phyloP scores from a whole-genome alignment of 37 sponge, comb jelly and placozoan genomes.

The Petrosia ficiformis region DNA sequence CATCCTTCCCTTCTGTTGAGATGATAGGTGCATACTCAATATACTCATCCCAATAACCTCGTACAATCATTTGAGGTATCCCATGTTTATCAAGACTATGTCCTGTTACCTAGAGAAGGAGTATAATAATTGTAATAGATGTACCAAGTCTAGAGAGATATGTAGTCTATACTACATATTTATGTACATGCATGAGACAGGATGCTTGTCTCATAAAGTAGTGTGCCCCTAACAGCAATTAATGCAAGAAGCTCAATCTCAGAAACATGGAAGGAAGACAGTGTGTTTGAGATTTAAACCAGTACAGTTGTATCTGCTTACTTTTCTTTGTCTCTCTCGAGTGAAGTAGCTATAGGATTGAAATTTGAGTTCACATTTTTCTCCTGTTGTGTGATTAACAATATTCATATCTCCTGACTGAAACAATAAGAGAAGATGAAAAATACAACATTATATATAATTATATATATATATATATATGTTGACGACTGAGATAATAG shows the following conservation, averaged over 20 bases:
- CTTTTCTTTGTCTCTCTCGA: conserved; percentile 81
- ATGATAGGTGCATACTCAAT: conserved; percentile 63
- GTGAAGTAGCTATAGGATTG: conserved; percentile 93
- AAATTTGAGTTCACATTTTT: conserved; percentile 79
- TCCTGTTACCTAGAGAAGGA: conserved; percentile 78
- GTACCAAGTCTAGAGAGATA: conserved; percentile 4
- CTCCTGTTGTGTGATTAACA: conserved; percentile 85
- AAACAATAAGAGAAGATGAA: not conserved
- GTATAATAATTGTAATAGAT: not conserved
- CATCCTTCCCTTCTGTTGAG: conserved; percentile 47
- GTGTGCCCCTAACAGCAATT: no score
- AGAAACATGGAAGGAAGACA: no score
- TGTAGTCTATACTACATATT: not conserved
- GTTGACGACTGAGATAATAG: not conserved
- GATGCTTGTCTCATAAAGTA: no score
- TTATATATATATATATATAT: not conserved
- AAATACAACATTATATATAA: not conserved
- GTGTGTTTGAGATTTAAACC: not conserved
- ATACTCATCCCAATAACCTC: conserved; percentile 91
- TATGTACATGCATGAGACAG: not conserved
- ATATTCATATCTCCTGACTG: conserved; percentile 91
- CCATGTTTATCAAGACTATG: conserved; percentile 61
- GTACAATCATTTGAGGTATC: conserved; percentile 52
- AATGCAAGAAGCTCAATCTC: no score
- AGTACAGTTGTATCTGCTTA: conserved; percentile 2